Evolutionary conservation across 2,113 vertebrate genomes (phyloP).

Genomic region (Meleagris gallopavo): DNA sequence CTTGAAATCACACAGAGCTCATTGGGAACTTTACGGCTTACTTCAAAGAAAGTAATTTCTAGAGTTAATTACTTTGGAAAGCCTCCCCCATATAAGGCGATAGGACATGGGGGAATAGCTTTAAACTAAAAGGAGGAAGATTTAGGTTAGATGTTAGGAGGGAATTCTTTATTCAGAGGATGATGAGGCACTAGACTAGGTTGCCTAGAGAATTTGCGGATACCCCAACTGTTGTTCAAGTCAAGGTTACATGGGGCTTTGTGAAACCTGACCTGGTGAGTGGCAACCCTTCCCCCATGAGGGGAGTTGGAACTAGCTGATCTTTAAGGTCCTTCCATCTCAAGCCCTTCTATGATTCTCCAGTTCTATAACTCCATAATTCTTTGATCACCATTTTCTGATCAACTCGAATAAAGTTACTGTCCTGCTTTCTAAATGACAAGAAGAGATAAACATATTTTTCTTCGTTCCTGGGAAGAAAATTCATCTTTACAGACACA

Average conservation of each 20-base stretch:
- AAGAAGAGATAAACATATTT: not conserved
- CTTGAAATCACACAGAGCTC: not conserved
- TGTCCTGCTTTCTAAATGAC: not conserved
- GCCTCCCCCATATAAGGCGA: rapidly evolving
- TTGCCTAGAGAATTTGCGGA: not conserved
- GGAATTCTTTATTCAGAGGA: not conserved
- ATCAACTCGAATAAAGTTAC: not conserved
- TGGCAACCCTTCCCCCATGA: not conserved
- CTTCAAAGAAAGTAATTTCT: not conserved
- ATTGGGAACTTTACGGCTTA: not conserved
- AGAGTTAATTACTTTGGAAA: not conserved
- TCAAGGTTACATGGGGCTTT: not conserved
- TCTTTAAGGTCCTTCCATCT: not conserved
- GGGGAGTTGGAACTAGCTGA: not conserved
- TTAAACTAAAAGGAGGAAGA: not conserved
- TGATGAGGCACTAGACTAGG: not conserved
- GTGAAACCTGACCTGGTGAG: not conserved
- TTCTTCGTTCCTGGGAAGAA: not conserved
- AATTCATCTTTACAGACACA: not conserved
- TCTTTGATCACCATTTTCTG: not conserved
- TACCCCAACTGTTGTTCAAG: not conserved
- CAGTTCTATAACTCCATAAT: too few species aligned
- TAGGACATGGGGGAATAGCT: not conserved
- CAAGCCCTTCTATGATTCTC: too few species aligned
- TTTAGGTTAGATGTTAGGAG: not conserved